Evolutionary conservation across 2,888 invertebrate genomes (phyloP).

Genomic region (Oscheius myriophilus): DNA sequence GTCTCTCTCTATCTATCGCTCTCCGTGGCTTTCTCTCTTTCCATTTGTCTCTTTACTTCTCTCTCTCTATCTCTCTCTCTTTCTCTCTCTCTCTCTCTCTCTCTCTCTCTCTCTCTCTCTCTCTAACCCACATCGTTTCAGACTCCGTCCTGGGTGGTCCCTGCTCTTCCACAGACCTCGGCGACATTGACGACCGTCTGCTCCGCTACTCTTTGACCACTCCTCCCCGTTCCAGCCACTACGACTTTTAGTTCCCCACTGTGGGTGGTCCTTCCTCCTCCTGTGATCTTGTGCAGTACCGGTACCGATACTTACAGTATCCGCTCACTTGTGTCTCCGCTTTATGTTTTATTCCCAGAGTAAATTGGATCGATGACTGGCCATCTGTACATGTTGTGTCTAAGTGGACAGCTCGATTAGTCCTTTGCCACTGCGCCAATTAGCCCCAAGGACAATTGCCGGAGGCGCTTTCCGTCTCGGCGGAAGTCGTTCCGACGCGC

Average conservation of each 20-base stretch:
- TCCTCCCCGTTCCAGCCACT: slow-evolving; percentile 31
- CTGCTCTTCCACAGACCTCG: slow-evolving; percentile 39
- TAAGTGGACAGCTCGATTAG: slow-evolving; percentile 24
- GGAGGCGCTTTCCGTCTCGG: slow-evolving; percentile 14
- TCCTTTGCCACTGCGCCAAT: slow-evolving; percentile 26
- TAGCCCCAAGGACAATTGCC: slow-evolving; percentile 26
- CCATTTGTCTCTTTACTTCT: neutral
- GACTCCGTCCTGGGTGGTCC: slow-evolving; percentile 37
- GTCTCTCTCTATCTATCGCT: too few species aligned
- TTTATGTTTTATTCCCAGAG: slow-evolving; percentile 1
- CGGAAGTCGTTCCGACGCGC: slow-evolving; percentile 22
- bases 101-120: neutral
- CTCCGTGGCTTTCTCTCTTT: too few species aligned
- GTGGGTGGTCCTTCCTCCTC: neutral
- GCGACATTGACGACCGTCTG: slow-evolving; percentile 47
- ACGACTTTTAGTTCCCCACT: slow-evolving; percentile 25
- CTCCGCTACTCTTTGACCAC: slow-evolving; percentile 41
- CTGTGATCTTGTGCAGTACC: slow-evolving; percentile 25
- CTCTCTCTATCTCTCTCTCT: neutral
- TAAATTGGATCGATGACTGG: slow-evolving; percentile 15
- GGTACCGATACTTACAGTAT: slow-evolving; percentile 9
- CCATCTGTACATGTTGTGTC: slow-evolving; percentile 15
- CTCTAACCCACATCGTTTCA: neutral
- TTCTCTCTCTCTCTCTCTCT: neutral
- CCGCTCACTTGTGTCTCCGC: slow-evolving; percentile 17